phyloP scores from a whole-genome alignment of 2,888 invertebrate species.

The Pseudococcus viburni region DNA sequence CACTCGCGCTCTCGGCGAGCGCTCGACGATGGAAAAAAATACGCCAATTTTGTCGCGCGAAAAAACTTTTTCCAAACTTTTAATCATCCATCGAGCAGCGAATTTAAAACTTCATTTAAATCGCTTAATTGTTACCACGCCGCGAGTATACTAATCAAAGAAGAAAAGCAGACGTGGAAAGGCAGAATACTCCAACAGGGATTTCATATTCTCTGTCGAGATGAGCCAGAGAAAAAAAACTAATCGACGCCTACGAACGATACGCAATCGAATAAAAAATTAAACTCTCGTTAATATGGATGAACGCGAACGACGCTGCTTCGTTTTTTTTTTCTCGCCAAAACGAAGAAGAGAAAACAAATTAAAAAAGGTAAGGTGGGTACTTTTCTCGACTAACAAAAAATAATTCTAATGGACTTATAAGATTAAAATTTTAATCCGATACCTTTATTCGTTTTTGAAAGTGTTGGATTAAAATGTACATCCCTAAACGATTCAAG shows the following conservation, averaged over 20 bases:
- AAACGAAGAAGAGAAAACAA: background rate
- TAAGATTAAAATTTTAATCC: constrained; percentile 47
- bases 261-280: constrained; percentile 22
- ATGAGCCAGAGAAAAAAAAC: background rate
- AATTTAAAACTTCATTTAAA: constrained; percentile 32
- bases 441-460: constrained; percentile 26
- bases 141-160: background rate
- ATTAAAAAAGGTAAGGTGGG: background rate
- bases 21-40: background rate
- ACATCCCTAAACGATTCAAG: background rate
- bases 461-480: constrained; percentile 6
- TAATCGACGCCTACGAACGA: constrained; percentile 30
- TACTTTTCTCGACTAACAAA: background rate
- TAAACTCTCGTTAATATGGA: constrained; percentile 41
- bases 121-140: constrained; percentile 29
- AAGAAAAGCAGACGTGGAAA: background rate
- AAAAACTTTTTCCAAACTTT: background rate
- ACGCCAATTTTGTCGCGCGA: background rate
- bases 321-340: background rate
- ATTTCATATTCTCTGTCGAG: background rate
- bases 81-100: constrained; percentile 10
- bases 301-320: background rate
- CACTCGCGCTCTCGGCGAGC: background rate
- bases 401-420: constrained; percentile 31
- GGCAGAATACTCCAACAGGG: background rate